Evolutionary conservation across 2,797 vertebrate species (phyloP).

Genomic region (Diceros bicornis): DNA sequence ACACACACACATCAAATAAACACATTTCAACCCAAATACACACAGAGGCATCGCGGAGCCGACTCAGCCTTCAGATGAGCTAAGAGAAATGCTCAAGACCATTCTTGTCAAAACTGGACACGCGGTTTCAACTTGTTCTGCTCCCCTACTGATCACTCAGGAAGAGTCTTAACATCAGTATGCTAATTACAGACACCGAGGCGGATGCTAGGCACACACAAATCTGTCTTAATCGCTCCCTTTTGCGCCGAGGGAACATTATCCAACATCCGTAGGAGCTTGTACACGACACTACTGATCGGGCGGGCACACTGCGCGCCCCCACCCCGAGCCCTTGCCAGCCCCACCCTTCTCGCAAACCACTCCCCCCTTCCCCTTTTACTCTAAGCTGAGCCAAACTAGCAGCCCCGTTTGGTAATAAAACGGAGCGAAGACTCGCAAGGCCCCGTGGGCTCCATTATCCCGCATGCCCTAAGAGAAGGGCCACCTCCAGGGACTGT

Average conservation of each 20-base stretch:
- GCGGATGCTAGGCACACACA: constrained; percentile 60
- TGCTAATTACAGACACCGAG: constrained; percentile 70
- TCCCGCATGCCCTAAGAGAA: constrained; percentile 54
- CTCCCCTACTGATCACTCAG: constrained; percentile 37
- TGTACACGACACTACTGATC: constrained; percentile 62
- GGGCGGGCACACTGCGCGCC: constrained; percentile 4
- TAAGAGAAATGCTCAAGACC: constrained; percentile 65
- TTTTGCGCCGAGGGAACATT: constrained; percentile 23
- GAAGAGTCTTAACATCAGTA: constrained; percentile 72
- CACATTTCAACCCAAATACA: constrained; percentile 69
- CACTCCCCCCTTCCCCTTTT: background rate
- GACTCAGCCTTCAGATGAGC: constrained; percentile 35
- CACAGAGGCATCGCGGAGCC: constrained; percentile 64
- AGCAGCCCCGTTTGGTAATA: constrained; percentile 66
- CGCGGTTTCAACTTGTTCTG: constrained; percentile 78
- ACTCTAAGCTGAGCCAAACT: constrained; percentile 64
- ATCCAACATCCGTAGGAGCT: constrained; percentile 60
- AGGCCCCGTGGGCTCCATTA: constrained; percentile 82
- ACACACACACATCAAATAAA: constrained; percentile 28
- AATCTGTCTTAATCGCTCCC: constrained; percentile 60
- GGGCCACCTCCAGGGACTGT: constrained; percentile 44
- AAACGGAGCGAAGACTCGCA: constrained; percentile 67
- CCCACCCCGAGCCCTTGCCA: constrained; percentile 61
- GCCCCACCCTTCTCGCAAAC: constrained; percentile 71
- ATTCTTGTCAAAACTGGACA: constrained; percentile 80